These are phyloP conservation scores for Clusia tigrina DNA, from an alignment of 2,888 invertebrate species.

Conservation along the genomic window DNA sequence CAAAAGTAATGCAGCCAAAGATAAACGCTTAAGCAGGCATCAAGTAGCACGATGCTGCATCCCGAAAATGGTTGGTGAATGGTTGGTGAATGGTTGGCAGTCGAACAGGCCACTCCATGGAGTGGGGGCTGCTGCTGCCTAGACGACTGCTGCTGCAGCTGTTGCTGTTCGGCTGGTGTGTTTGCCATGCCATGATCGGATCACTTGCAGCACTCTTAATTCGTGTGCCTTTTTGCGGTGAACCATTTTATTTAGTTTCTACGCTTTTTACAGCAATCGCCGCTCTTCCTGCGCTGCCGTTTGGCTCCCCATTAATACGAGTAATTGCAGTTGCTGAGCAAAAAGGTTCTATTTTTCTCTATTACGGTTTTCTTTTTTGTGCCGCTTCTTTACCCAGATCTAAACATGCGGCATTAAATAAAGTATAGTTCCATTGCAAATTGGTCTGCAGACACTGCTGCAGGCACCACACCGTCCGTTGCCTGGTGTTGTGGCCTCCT, in stretches of 20 bases:
- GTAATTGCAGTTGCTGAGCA: slow-evolving; percentile 55
- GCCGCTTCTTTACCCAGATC: not conserved
- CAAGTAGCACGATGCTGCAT: not conserved
- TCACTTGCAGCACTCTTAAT: slow-evolving; percentile 44
- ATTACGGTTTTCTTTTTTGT: too few relatives aligned
- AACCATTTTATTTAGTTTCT: slow-evolving; percentile 35
- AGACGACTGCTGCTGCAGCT: not conserved
- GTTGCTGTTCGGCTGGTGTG: too few relatives aligned
- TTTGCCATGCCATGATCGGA: not conserved
- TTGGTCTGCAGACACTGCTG: not conserved
- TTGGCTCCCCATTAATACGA: slow-evolving; percentile 54
- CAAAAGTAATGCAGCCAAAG: slow-evolving; percentile 1
- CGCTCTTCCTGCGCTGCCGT: slow-evolving; percentile 36
- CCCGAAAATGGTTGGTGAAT: not conserved
- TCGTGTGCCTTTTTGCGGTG: slow-evolving; percentile 48
- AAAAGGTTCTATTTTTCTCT: slow-evolving; percentile 34
- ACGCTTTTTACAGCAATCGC: slow-evolving; percentile 10
- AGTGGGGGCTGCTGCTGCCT: not conserved
- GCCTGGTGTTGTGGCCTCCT: too few relatives aligned
- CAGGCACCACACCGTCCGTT: too few relatives aligned
- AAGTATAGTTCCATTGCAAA: not conserved
- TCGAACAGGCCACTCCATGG: not conserved
- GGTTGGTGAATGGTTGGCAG: not conserved
- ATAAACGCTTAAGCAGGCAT: not conserved
- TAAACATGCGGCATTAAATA: not conserved